phyloP scores from a whole-genome alignment of 2,113 vertebrate species.

The Aegotheles bennettii region DNA sequence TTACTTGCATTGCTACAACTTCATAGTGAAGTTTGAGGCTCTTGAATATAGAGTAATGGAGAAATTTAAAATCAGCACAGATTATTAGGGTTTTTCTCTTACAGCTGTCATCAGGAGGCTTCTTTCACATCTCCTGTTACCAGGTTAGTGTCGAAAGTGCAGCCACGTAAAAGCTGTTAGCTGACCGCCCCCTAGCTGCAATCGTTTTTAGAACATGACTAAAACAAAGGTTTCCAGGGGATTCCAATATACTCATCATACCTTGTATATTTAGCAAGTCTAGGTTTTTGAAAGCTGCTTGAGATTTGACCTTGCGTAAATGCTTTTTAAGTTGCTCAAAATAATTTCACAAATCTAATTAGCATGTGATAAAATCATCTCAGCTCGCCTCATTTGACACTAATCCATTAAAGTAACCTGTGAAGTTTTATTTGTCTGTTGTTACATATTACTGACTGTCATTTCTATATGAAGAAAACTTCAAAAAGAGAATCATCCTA shows the following conservation, averaged over 20 bases:
- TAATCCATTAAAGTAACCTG: neutral
- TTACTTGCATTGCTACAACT: neutral
- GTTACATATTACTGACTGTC: neutral
- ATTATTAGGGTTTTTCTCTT: neutral
- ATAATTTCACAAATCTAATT: constrained; percentile 59
- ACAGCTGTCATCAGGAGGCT: neutral
- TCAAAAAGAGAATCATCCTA: neutral
- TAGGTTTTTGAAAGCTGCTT: constrained; percentile 45
- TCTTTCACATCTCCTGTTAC: neutral
- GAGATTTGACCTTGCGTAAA: constrained; percentile 55
- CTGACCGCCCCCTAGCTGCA: constrained; percentile 32
- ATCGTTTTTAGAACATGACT: neutral
- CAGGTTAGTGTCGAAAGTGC: neutral
- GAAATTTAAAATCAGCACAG: neutral
- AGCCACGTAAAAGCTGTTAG: neutral
- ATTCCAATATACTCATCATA: neutral
- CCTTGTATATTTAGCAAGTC: constrained; percentile 40
- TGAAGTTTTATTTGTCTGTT: neutral
- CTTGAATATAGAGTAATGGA: neutral
- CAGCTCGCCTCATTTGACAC: constrained; percentile 28
- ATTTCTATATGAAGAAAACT: neutral
- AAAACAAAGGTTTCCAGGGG: neutral
- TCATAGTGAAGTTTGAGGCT: neutral
- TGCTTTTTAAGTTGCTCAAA: constrained; percentile 54
- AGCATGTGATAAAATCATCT: constrained; percentile 21